These are phyloP conservation scores for Calypte anna DNA, from an alignment of 2,113 vertebrate genomes.

Conservation along the genomic window DNA sequence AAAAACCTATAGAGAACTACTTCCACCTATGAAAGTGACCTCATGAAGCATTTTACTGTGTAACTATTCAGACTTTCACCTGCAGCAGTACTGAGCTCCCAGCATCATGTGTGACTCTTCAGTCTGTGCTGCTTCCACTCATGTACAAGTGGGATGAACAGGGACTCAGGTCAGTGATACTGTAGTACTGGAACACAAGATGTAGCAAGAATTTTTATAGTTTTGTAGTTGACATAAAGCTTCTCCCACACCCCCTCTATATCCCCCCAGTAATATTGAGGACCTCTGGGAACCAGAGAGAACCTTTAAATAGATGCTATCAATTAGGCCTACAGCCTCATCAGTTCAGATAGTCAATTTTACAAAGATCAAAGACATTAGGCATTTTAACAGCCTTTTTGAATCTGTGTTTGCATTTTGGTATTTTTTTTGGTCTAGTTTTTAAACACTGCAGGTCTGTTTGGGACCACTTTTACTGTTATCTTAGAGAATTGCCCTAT, in stretches of 20 bases:
- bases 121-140: neutral
- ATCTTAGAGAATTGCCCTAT: neutral
- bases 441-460: neutral
- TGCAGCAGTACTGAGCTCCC: neutral
- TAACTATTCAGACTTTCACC: neutral
- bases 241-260: neutral
- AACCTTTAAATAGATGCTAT: constrained; percentile 6
- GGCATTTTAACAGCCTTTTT: neutral
- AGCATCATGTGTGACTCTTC: rapidly evolving
- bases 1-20: neutral
- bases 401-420: neutral
- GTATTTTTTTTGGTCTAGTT: neutral
- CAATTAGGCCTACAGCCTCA: neutral
- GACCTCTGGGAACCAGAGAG: neutral
- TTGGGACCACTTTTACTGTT: neutral
- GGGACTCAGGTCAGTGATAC: neutral
- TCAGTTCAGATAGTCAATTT: neutral
- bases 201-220: neutral
- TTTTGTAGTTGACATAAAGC: neutral
- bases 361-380: constrained; percentile 12
- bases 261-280: neutral
- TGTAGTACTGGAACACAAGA: neutral
- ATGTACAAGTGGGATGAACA: neutral
- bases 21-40: neutral
- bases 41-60: neutral